Percentiles rank a stretch among this genome's conserved stretches.
Conservation (phyloP, 1,140 invertebrate genomes). For the Chironomus striatipennis region DNA sequence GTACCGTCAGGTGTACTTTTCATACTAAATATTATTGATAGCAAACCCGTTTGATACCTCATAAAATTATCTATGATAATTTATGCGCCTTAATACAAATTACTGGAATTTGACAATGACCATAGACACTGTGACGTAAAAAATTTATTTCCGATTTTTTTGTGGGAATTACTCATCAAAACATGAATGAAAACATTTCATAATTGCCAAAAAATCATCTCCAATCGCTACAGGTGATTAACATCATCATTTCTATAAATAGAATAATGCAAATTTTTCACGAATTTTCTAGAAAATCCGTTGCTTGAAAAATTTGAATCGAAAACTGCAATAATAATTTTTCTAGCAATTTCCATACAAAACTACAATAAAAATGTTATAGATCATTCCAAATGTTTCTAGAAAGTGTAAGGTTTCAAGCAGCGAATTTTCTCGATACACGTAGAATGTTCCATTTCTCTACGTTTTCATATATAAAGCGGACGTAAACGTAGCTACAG, state of each 20-base stretch:
- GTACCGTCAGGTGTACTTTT: not conserved
- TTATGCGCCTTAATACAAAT: not conserved
- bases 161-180: too few species aligned
- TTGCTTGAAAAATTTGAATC: too few species aligned
- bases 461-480: conserved; percentile 20
- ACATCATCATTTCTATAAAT: not conserved
- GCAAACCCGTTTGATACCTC: not conserved
- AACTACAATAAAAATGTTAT: not conserved
- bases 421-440: not conserved
- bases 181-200: not conserved
- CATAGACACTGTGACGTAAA: too few species aligned
- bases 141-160: too few species aligned
- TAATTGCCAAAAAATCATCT: too few species aligned
- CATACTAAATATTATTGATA: not conserved
- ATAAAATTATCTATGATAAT: not conserved
- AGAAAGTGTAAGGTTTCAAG: not conserved
- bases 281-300: not conserved
- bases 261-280: not conserved
- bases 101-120: too few species aligned
- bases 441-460: not conserved
- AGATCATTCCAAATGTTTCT: not conserved
- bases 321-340: too few species aligned
- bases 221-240: not conserved
- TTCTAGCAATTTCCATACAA: not conserved
- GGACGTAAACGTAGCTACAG: not conserved